Evolutionary conservation across 1,140 invertebrate species (phyloP).

Genomic region (Tetragnatha versicolor): DNA sequence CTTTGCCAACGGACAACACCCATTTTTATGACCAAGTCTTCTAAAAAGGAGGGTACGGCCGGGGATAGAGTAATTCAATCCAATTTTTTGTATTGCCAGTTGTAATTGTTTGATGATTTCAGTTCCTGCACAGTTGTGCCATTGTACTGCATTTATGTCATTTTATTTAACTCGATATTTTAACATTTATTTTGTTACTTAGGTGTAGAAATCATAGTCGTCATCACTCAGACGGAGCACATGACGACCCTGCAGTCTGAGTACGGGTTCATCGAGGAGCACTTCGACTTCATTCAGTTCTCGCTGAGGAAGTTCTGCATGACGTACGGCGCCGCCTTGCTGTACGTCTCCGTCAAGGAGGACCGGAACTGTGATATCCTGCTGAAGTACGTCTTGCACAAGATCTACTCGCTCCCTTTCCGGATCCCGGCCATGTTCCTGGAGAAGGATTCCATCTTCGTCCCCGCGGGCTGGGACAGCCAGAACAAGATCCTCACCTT

Average conservation of each 20-base stretch:
- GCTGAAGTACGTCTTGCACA: conserved; percentile 98
- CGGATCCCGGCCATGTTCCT: conserved; percentile 92
- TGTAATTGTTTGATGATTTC: no score
- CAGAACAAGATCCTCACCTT: conserved; percentile 98
- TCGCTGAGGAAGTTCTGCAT: conserved; percentile 96
- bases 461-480: conserved; percentile 99
- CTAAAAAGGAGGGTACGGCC: no score
- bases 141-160: no score
- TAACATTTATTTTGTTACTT: no score
- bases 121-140: no score
- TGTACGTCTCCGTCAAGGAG: conserved; percentile 98
- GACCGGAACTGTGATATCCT: conserved; percentile 99
- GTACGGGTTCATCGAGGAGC: conserved; percentile 87
- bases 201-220: conserved; percentile 96
- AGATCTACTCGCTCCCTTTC: conserved; percentile 96
- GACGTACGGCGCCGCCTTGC: conserved; percentile 86
- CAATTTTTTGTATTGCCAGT: no score
- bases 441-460: conserved; percentile 97
- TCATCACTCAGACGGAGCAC: conserved; percentile 94
- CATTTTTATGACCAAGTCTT: no score
- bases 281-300: conserved; percentile 99
- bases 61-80: no score
- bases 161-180: no score
- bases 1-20: no score
- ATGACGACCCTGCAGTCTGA: conserved; percentile 96